phyloP scores from a whole-genome alignment of 2,113 vertebrate species.

The Puffinus mauretanicus region DNA sequence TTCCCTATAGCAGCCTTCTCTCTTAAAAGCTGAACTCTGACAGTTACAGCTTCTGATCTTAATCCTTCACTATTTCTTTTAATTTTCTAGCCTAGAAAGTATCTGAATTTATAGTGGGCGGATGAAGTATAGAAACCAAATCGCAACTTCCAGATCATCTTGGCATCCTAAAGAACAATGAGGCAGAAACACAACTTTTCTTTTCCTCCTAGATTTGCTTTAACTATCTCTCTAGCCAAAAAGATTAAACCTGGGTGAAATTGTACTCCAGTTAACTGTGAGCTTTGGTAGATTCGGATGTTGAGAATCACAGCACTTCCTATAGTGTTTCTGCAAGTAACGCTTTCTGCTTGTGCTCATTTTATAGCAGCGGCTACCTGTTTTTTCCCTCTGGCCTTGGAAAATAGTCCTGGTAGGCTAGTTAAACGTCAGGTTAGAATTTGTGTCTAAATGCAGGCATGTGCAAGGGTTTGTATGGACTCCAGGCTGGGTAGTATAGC shows the following conservation, averaged over 20 bases:
- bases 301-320: background rate
- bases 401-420: background rate
- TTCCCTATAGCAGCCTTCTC: background rate
- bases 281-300: background rate
- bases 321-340: rapidly evolving
- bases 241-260: background rate
- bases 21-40: background rate
- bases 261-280: background rate
- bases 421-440: background rate
- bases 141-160: background rate
- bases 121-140: background rate
- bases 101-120: background rate
- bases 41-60: background rate
- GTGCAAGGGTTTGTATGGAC: background rate
- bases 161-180: background rate
- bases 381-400: background rate
- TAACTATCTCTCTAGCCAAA: background rate
- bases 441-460: background rate
- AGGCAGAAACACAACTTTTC: background rate
- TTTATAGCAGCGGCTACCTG: background rate
- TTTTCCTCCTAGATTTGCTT: background rate
- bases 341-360: rapidly evolving
- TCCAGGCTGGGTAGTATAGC: background rate
- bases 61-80: background rate
- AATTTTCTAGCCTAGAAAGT: background rate